Conservation (phyloP, 2,888 invertebrate species). For the Metacarcinus magister region DNA sequence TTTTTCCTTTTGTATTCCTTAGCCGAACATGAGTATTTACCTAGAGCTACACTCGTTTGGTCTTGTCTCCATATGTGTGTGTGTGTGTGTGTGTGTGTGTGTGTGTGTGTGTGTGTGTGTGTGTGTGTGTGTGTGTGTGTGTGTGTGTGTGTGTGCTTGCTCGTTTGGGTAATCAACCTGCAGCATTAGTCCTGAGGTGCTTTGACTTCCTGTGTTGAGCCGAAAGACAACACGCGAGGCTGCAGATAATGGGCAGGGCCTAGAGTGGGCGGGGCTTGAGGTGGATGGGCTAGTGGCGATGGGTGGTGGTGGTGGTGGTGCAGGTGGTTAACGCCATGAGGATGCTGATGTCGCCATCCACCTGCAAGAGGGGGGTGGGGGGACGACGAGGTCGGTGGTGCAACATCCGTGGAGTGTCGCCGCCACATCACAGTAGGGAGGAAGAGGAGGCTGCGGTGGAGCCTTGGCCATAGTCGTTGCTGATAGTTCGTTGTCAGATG, state of each 20-base stretch:
- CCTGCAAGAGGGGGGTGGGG: background rate
- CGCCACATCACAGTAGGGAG: background rate
- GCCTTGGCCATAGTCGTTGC: background rate
- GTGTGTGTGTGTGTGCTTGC: no score
- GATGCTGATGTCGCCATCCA: background rate
- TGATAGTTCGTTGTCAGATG: background rate
- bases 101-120: background rate
- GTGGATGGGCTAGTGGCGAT: background rate
- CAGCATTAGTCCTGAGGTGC: no score
- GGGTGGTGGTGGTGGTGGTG: background rate
- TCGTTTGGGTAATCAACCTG: no score
- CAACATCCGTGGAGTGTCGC: background rate
- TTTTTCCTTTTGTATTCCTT: background rate
- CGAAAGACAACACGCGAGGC: background rate
- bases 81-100: background rate
- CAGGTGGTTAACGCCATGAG: background rate
- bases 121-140: background rate
- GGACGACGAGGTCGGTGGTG: background rate
- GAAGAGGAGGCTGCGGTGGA: background rate
- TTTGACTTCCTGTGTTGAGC: background rate
- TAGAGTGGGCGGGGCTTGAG: background rate
- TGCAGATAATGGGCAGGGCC: background rate
- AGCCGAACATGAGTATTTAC: background rate
- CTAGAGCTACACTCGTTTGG: no score
- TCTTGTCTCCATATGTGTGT: background rate